These are phyloP conservation scores for Melanostoma mellinum DNA, from an alignment of 2,888 invertebrate species.

Conservation along the genomic window DNA sequence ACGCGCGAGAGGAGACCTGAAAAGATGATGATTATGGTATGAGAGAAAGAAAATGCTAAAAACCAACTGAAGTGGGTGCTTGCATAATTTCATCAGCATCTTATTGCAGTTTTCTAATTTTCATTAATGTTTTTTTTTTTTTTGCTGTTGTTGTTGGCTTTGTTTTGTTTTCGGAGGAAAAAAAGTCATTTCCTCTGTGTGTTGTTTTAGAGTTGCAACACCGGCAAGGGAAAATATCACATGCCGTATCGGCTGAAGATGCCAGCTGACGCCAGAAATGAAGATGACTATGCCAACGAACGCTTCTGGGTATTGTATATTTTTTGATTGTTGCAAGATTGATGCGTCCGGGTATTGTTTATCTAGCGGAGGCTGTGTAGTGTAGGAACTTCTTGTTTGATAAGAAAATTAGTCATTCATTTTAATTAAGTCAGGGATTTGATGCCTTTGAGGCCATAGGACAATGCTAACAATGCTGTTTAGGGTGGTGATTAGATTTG, in stretches of 20 bases:
- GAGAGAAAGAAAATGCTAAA: constrained; percentile 40
- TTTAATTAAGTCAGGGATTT: too few species aligned
- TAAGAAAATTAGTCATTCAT: constrained; percentile 50
- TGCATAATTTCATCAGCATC: constrained; percentile 61
- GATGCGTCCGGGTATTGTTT: constrained; percentile 68
- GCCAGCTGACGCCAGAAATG: constrained; percentile 33
- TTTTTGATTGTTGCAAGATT: constrained; percentile 48
- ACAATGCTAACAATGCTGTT: too few species aligned
- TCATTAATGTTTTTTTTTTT: constrained; percentile 30
- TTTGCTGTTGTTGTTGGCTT: background rate
- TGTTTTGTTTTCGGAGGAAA: constrained; percentile 11
- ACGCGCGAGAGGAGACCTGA: background rate
- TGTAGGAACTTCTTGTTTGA: constrained; percentile 55
- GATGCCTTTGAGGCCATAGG: too few species aligned
- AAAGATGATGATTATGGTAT: constrained; percentile 40
- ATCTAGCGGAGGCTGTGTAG: constrained; percentile 1
- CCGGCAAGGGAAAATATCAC: constrained; percentile 27
- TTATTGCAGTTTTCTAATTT: constrained; percentile 51
- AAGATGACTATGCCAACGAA: constrained; percentile 41
- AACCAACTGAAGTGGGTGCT: constrained; percentile 54
- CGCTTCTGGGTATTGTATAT: constrained; percentile 63
- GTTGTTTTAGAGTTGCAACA: constrained; percentile 36
- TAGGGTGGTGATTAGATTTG: too few species aligned
- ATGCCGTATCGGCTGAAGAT: constrained; percentile 8
- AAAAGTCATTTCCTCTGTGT: constrained; percentile 45